Conservation (phyloP, 2,113 vertebrate species). For the Spermophilus dauricus region DNA sequence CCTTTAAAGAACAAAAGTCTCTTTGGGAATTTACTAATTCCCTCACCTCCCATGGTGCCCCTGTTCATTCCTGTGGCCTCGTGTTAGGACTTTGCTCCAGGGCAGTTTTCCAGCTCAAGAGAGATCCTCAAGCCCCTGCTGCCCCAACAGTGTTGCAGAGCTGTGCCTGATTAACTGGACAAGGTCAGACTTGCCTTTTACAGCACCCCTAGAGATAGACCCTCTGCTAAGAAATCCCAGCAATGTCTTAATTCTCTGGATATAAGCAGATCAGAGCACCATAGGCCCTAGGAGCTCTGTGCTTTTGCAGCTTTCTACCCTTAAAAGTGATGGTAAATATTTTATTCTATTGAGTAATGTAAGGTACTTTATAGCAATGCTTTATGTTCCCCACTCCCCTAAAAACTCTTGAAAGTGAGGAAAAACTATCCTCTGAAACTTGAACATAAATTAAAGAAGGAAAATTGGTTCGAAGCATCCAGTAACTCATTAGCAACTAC, state of each 20-base stretch:
- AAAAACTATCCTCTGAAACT: constrained; percentile 15
- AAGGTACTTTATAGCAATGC: not conserved
- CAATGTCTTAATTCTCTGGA: constrained; percentile 79
- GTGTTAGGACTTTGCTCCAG: constrained; percentile 75
- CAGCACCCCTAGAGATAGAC: constrained; percentile 63
- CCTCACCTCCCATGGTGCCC: constrained; percentile 27
- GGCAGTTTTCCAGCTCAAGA: constrained; percentile 58
- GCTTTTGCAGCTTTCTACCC: not conserved
- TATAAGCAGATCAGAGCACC: constrained; percentile 65
- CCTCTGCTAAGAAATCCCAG: constrained; percentile 81
- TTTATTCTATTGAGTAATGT: not conserved
- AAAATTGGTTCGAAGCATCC: constrained; percentile 2
- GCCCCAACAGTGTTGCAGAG: not conserved
- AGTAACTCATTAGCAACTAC: constrained; percentile 19
- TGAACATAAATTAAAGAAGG: constrained; percentile 34
- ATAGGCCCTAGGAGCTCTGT: not conserved
- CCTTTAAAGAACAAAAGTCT: constrained; percentile 81
- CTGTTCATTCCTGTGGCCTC: constrained; percentile 68
- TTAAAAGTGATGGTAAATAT: not conserved
- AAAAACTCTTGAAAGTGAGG: not conserved
- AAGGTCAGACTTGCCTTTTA: constrained; percentile 78
- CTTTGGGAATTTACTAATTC: constrained; percentile 77
- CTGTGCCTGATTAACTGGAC: constrained; percentile 38
- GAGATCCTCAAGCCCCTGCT: constrained; percentile 58
- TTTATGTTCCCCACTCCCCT: not conserved